Conservation (phyloP, 2,888 invertebrate genomes). For the Autographa pulchrina region DNA sequence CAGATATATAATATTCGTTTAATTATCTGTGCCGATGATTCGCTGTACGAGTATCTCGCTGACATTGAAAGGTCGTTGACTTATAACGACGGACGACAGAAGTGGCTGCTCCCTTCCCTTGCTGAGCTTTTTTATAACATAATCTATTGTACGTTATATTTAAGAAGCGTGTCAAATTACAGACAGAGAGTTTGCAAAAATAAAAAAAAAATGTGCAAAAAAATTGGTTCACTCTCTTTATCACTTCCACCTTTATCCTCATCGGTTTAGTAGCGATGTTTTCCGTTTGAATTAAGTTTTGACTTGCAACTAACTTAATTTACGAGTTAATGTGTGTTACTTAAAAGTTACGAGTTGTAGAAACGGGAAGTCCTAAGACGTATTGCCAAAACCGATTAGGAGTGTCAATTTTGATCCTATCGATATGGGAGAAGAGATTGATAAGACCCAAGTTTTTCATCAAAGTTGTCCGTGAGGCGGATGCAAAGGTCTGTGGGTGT, state of each 20-base stretch:
- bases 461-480: constrained; percentile 83
- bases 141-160: constrained; percentile 49
- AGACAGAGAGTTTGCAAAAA: constrained; percentile 23
- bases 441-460: constrained; percentile 78
- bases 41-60: constrained; percentile 74
- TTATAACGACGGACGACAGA: constrained; percentile 73
- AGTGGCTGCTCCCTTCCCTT: constrained; percentile 77
- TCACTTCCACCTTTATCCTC: constrained; percentile 20
- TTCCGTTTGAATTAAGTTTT: neutral
- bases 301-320: constrained; percentile 10
- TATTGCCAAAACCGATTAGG: neutral
- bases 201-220: constrained; percentile 2
- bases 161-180: constrained; percentile 37
- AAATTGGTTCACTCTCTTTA: neutral
- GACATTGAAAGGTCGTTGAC: constrained; percentile 88
- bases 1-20: constrained; percentile 70
- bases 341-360: neutral
- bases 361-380: neutral
- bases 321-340: neutral
- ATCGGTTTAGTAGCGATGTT: constrained; percentile 12
- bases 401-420: constrained; percentile 42
- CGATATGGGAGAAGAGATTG: constrained; percentile 63
- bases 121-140: constrained; percentile 62
- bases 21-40: constrained; percentile 76
- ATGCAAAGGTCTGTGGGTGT: constrained; percentile 87